Evolutionary conservation across 2,888 invertebrate genomes (phyloP).

Genomic region (Oithona nana): DNA sequence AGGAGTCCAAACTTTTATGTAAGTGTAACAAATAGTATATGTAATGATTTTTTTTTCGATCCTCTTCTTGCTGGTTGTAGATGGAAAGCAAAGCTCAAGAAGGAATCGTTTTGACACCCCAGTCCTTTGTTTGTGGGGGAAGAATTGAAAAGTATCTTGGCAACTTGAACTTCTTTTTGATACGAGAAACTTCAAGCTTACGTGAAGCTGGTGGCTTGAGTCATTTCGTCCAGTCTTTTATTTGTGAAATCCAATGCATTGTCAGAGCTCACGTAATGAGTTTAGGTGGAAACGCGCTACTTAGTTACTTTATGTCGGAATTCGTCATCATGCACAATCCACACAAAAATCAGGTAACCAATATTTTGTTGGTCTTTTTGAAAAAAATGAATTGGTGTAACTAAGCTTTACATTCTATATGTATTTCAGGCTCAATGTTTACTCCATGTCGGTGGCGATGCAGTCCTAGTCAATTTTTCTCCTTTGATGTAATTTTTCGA

Average conservation of each 20-base stretch:
- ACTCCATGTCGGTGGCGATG: conserved; percentile 86
- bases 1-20: too few relatives aligned
- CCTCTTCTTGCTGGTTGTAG: too few relatives aligned
- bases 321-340: conserved; percentile 75
- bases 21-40: too few relatives aligned
- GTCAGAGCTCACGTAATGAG: conserved; percentile 81
- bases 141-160: conserved; percentile 64
- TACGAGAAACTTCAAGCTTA: conserved; percentile 78
- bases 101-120: conserved; percentile 40
- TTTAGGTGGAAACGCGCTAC: conserved; percentile 80
- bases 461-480: conserved; percentile 54
- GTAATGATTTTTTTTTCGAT: too few relatives aligned
- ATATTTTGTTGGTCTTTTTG: not conserved
- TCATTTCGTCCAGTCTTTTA: conserved; percentile 81
- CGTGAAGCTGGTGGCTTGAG: conserved; percentile 80
- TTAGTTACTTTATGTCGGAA: conserved; percentile 80
- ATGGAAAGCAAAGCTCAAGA: too few relatives aligned
- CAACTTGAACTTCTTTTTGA: conserved; percentile 80
- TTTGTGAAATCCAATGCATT: conserved; percentile 79
- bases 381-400: not conserved
- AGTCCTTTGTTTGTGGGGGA: conserved; percentile 56
- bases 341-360: conserved; percentile 78
- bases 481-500: not conserved
- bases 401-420: conserved; percentile 5
- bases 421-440: conserved; percentile 68